These are phyloP conservation scores for Iselma pallidipennis DNA, from an alignment of 2,888 invertebrate species.

Conservation along the genomic window DNA sequence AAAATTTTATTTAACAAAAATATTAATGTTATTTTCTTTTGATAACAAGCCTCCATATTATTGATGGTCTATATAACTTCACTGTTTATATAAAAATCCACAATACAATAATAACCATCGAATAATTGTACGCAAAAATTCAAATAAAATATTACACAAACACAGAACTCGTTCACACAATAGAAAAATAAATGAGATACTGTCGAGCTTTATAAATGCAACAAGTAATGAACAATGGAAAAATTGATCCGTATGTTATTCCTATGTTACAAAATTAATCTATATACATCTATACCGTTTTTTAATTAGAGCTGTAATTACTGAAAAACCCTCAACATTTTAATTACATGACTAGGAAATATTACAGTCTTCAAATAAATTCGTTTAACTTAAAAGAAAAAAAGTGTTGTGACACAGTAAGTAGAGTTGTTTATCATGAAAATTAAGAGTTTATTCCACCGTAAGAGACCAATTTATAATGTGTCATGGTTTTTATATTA, in stretches of 20 bases:
- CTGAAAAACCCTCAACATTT: no score
- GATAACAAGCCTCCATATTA: no score
- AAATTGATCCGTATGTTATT: neutral
- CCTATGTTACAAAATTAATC: neutral
- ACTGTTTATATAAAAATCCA: neutral
- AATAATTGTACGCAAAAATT: neutral
- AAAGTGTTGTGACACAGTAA: neutral
- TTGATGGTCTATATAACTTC: no score
- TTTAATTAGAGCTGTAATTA: no score
- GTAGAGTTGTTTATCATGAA: neutral
- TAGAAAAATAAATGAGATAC: constrained; percentile 3
- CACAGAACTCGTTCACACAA: neutral
- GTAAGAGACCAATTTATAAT: neutral
- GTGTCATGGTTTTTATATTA: neutral
- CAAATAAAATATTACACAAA: neutral
- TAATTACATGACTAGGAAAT: no score
- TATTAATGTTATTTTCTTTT: no score
- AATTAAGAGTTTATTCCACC: neutral
- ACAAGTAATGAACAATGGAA: neutral
- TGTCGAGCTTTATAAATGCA: neutral
- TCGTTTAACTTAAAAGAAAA: neutral
- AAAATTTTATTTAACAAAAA: no score
- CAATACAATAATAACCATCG: neutral
- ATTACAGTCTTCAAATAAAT: neutral
- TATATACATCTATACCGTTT: neutral